phyloP scores from a whole-genome alignment of 2,888 invertebrate genomes.

The Sarcophaga rosellei region DNA sequence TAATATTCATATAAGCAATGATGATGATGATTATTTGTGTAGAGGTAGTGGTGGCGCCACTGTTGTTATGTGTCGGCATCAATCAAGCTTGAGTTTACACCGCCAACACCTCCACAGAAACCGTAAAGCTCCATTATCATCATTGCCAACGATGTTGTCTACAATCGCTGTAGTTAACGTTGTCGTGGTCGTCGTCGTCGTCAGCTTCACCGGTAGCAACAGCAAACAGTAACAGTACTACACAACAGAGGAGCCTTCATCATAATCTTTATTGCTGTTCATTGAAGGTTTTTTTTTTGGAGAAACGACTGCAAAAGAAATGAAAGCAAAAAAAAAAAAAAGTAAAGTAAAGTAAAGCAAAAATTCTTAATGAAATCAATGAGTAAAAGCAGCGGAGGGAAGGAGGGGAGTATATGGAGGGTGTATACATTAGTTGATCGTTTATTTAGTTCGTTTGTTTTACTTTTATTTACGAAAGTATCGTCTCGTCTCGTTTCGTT shows the following conservation, averaged over 20 bases:
- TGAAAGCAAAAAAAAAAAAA: conserved; percentile 24
- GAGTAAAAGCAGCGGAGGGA: neutral
- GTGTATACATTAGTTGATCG: too few relatives aligned
- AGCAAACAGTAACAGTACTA: neutral
- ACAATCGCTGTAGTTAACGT: too few relatives aligned
- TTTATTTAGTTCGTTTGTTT: neutral
- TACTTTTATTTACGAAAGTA: neutral
- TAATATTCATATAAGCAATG: conserved; percentile 10
- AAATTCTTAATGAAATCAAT: conserved; percentile 16
- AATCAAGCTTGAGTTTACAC: conserved; percentile 65
- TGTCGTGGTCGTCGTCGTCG: conserved; percentile 14
- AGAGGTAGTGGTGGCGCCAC: conserved; percentile 67
- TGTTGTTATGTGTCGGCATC: conserved; percentile 63
- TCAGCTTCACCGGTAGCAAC: neutral
- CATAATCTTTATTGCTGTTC: conserved; percentile 36
- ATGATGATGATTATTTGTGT: conserved; percentile 21
- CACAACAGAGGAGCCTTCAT: neutral
- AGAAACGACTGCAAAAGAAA: neutral
- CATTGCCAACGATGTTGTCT: too few relatives aligned
- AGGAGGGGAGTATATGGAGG: neutral
- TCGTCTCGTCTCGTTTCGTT: neutral
- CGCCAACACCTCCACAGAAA: conserved; percentile 68
- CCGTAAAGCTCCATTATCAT: conserved; percentile 61
- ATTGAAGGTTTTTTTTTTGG: neutral
- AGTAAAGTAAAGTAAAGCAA: neutral